Base-by-base conservation (phyloP, 1,140 invertebrate species). In the Papilio glaucus region DNA sequence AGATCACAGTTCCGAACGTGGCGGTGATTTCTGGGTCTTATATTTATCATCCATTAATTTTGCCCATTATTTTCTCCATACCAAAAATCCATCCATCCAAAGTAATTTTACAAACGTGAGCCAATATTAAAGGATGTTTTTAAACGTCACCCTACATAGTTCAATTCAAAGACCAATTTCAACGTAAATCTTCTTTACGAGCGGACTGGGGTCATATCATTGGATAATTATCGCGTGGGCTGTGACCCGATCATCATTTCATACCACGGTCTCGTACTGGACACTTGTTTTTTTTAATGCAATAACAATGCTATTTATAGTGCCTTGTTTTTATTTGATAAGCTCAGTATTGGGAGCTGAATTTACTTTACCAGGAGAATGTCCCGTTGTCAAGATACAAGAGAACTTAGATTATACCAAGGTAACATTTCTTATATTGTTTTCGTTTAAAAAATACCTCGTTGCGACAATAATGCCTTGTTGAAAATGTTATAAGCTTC, bases 171-270 rank as follows among this genome's bases (percentile, higher is more conserved):
- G 67, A 49, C 42, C 73, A 77, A 79, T 77, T 77, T 75, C 76
- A 78, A 76, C 79, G 75, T 81, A 77, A 77, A 77, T 74, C 76
- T 72, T 68, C 80, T 80, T 81, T 83, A 81, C 53, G 41, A 72
- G 73, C 21, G 15, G 41, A 49, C 65, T 29, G 65, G 65, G 79
- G 77, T 81, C 79, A 72, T 72, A n/a, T 85, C 77, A 88, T 87
- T 87, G 84, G 72, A 84, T 89, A 88, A 90, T 88, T 89, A 88
- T 78, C 63, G 79, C 73, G 87, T 89, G 75, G 88, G 87, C 76
- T 62, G 82, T 65, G 73, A 60, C 49, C 75, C 69, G 57, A 61
- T 61, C 65, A 57, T 57, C 86, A 86, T 80, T 88, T 73, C 53
- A 72, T 73, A 76, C 68, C 69, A 70, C 68, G 74, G 72, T 61